Conservation (phyloP, 2,888 invertebrate species). For the Notocelia uddmanniana region DNA sequence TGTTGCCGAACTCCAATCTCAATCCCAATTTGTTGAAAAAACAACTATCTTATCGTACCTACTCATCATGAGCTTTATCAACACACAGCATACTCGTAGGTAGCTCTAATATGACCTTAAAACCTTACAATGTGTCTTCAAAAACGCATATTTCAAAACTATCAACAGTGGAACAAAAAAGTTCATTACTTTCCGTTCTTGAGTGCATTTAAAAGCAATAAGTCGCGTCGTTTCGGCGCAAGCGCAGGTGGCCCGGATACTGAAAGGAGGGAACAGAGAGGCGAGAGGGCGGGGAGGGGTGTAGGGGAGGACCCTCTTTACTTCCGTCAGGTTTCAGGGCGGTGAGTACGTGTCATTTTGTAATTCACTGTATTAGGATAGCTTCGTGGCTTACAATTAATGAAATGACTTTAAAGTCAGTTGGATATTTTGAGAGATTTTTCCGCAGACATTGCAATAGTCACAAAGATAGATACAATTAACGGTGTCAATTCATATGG, state of each 20-base stretch:
- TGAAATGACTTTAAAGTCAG: background rate
- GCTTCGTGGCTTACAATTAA: background rate
- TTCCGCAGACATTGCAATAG: background rate
- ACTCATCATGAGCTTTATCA: background rate
- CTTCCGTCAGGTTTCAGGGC: conserved; percentile 34
- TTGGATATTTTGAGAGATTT: background rate
- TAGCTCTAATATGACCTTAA: conserved; percentile 9
- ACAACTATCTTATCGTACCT: background rate
- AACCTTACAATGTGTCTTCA: conserved; percentile 57
- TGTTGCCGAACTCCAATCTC: background rate
- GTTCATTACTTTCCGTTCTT: conserved; percentile 71
- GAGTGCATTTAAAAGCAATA: conserved; percentile 80
- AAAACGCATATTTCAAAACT: conserved; percentile 53
- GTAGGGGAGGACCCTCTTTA: conserved; percentile 46
- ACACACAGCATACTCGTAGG: too few species aligned
- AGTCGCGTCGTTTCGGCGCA: conserved; percentile 66
- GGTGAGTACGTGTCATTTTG: conserved; percentile 20
- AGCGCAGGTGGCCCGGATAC: conserved; percentile 84
- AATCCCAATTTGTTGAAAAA: too few species aligned
- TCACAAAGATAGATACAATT: too few species aligned
- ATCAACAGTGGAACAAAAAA: conserved; percentile 72
- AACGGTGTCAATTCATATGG: too few species aligned
- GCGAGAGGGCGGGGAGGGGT: conserved; percentile 46
- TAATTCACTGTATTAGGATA: conserved; percentile 10
- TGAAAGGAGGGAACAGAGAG: conserved; percentile 63